A percentile compares a stretch with the other conserved stretches of the same genome.
Conservation (phyloP, 2,113 vertebrate species). For the Tylochromis polylepis region DNA sequence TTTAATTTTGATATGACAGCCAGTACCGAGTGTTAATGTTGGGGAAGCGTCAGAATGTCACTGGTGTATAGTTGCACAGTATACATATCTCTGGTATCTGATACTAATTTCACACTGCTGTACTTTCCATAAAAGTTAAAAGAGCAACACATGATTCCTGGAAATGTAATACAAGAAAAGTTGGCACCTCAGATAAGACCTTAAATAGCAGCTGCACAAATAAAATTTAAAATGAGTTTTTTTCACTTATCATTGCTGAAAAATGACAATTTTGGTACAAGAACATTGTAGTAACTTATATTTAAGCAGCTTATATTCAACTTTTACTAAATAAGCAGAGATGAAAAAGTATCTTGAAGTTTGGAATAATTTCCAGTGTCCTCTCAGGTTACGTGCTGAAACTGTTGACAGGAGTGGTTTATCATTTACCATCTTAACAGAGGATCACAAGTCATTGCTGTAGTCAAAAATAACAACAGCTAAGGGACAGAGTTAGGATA, state of each 20-base stretch:
- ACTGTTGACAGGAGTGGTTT: not conserved
- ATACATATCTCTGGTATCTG: not conserved
- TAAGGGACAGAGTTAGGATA: not conserved
- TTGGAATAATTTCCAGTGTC: not conserved
- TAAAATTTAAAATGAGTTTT: not conserved
- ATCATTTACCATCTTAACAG: not conserved
- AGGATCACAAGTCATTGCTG: not conserved
- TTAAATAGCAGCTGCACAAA: not conserved
- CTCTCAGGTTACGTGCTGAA: not conserved
- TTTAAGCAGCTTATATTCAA: not conserved
- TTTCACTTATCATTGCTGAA: not conserved
- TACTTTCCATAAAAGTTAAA: not conserved
- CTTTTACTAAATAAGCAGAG: not conserved
- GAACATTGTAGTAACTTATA: not conserved
- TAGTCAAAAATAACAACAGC: not conserved
- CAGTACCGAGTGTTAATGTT: not conserved
- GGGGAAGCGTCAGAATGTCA: not conserved
- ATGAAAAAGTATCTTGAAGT: not conserved
- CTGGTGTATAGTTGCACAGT: conserved; percentile 1
- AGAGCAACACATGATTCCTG: not conserved
- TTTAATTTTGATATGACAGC: conserved; percentile 16
- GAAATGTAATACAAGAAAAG: not conserved
- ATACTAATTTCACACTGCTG: not conserved
- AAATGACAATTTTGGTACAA: not conserved
- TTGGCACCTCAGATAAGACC: not conserved